phyloP scores from a whole-genome alignment of 2,888 invertebrate genomes.

The Lamellibrachia satsuma region DNA sequence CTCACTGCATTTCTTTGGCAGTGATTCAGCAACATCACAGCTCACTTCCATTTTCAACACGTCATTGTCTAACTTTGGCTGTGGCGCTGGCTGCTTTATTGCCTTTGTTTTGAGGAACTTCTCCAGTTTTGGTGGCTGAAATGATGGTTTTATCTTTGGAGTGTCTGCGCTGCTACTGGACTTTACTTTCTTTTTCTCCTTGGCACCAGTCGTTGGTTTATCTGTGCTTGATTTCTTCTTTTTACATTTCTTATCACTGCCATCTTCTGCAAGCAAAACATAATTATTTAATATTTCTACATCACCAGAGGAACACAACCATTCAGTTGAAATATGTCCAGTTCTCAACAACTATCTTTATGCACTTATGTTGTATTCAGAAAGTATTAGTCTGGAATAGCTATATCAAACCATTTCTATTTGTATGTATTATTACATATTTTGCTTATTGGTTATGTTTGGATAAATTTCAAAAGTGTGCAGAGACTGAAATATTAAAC shows the following conservation, averaged over 20 bases:
- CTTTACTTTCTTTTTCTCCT: slow-evolving; percentile 28
- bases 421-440: too few species aligned
- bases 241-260: neutral
- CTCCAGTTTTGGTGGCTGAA: neutral
- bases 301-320: too few species aligned
- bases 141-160: slow-evolving; percentile 12
- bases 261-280: neutral
- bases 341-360: too few species aligned
- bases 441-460: too few species aligned
- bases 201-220: slow-evolving; percentile 8
- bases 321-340: too few species aligned
- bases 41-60: slow-evolving; percentile 46
- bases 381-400: too few species aligned
- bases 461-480: too few species aligned
- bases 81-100: slow-evolving; percentile 9
- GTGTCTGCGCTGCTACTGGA: neutral
- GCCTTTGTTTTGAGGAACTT: neutral
- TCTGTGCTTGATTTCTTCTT: neutral
- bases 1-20: slow-evolving; percentile 17
- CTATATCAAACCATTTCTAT: too few species aligned
- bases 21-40: slow-evolving; percentile 26
- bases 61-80: slow-evolving; percentile 41
- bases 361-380: too few species aligned
- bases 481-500: too few species aligned
- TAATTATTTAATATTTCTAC: neutral